A percentile compares a stretch with the other conserved stretches of the same genome.
Evolutionary conservation across 2,888 invertebrate species (phyloP).

Genomic region (Tetheella fluctuosa): DNA sequence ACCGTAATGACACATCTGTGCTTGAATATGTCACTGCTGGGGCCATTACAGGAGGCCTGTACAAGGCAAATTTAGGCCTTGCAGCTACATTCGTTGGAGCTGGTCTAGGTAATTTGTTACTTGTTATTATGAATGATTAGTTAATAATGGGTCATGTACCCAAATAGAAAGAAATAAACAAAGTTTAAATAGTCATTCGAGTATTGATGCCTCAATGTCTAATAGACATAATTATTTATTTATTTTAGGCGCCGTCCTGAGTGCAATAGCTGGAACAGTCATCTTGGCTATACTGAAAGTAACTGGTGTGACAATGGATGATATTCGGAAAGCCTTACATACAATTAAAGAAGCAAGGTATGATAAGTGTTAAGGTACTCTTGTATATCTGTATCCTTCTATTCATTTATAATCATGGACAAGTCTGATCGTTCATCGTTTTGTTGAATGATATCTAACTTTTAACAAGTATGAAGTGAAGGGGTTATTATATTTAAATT

Average conservation of each 20-base stretch:
- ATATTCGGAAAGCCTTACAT: slow-evolving; percentile 85
- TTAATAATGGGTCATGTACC: slow-evolving; percentile 12
- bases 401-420: neutral
- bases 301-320: slow-evolving; percentile 86
- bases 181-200: no score
- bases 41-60: slow-evolving; percentile 85
- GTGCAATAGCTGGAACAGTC: slow-evolving; percentile 83
- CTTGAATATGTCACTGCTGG: slow-evolving; percentile 88
- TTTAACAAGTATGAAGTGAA: no score
- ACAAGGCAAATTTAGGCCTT: slow-evolving; percentile 87
- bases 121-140: neutral
- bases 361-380: no score
- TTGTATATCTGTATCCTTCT: neutral
- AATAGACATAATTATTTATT: neutral
- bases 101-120: slow-evolving; percentile 78
- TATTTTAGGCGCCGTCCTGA: slow-evolving; percentile 83
- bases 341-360: slow-evolving; percentile 71
- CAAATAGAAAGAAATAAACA: no score
- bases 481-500: no score
- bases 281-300: slow-evolving; percentile 83
- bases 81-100: slow-evolving; percentile 88
- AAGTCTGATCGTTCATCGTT: no score
- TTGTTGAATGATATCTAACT: no score
- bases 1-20: slow-evolving; percentile 87
- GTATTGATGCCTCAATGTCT: no score